phyloP scores from a whole-genome alignment of 2,797 vertebrate species.

The Buceros bicornis region DNA sequence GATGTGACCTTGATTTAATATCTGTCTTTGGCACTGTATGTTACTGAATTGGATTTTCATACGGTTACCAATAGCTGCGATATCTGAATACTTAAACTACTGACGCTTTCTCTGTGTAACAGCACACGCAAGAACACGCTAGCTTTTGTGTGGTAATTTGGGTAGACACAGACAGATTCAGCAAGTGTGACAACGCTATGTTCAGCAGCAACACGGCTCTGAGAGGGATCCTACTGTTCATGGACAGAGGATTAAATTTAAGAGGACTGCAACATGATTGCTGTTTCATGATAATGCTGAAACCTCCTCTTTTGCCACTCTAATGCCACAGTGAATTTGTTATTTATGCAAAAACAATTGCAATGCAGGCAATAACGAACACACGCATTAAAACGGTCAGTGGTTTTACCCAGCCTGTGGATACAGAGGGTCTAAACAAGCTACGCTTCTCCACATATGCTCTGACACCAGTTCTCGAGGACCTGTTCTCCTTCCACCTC shows the following conservation, averaged over 20 bases:
- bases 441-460: fast-evolving
- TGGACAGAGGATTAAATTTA: neutral
- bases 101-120: neutral
- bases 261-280: neutral
- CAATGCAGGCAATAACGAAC: neutral
- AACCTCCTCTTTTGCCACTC: neutral
- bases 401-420: neutral
- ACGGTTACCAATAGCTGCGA: neutral
- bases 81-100: neutral
- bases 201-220: neutral
- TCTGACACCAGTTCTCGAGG: neutral
- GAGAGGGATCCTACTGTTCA: neutral
- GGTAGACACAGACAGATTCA: neutral
- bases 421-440: neutral
- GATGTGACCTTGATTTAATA: neutral
- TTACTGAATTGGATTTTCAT: neutral
- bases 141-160: neutral
- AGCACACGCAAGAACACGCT: neutral
- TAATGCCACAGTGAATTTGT: neutral
- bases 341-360: neutral
- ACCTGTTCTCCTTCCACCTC: neutral
- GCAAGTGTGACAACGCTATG: neutral
- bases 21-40: neutral
- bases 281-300: neutral
- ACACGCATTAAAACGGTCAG: neutral